Evolutionary conservation across 2,797 vertebrate species (phyloP).

Genomic region (Microhierax caerulescens): DNA sequence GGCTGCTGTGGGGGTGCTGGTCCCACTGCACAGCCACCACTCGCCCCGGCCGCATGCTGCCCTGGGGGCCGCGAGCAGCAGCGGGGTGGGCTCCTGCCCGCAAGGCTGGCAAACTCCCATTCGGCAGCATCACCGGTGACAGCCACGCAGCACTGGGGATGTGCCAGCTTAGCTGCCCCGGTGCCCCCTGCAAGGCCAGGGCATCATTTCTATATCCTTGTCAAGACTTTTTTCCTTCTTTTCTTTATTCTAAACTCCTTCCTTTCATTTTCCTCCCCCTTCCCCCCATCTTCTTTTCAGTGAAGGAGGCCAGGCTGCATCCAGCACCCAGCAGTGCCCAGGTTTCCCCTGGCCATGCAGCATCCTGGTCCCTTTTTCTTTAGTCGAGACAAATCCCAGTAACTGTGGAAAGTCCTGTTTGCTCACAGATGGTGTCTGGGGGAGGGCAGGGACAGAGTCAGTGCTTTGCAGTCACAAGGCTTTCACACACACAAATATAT

Average conservation of each 20-base stretch:
- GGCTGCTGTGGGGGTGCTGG: not conserved
- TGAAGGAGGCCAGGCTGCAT: not conserved
- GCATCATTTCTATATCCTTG: not conserved
- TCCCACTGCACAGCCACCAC: not conserved
- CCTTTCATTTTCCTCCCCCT: not conserved
- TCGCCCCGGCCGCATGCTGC: not conserved
- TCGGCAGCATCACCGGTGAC: rapidly evolving
- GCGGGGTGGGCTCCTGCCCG: not conserved
- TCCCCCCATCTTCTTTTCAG: not conserved
- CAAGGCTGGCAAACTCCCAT: rapidly evolving
- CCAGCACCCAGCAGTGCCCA: not conserved
- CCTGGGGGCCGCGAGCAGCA: rapidly evolving
- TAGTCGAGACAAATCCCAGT: rapidly evolving
- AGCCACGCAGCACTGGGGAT: rapidly evolving
- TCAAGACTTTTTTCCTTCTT: not conserved
- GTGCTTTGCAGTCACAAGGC: not conserved
- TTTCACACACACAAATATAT: rapidly evolving
- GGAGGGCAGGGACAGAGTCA: no score
- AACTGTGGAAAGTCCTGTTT: rapidly evolving
- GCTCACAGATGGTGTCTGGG: not conserved
- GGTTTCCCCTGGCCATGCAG: rapidly evolving
- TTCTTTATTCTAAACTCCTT: not conserved
- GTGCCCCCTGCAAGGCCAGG: not conserved
- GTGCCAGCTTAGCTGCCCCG: no score
- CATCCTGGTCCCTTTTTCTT: rapidly evolving